Conservation (phyloP, 2,113 vertebrate species). For the Ammodytes marinus region DNA sequence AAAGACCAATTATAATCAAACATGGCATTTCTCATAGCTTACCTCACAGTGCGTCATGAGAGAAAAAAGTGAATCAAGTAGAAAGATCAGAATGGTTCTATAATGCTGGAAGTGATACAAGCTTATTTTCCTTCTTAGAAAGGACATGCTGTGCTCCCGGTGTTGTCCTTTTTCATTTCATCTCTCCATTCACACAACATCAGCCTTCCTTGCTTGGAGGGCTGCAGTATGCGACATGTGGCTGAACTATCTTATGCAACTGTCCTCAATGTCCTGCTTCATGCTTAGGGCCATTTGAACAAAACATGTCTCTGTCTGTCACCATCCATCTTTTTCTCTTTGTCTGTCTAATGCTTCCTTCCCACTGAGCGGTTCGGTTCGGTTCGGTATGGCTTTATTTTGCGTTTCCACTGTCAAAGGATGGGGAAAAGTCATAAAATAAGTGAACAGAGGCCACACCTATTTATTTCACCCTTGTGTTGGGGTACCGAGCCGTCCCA, state of each 20-base stretch:
- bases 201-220: constrained; percentile 1
- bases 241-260: constrained; percentile 48
- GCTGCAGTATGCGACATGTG: neutral
- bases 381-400: too few species aligned
- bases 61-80: too few species aligned
- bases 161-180: neutral
- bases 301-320: neutral
- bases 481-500: too few species aligned
- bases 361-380: too few species aligned
- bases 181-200: constrained; percentile 10
- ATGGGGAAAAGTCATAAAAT: too few species aligned
- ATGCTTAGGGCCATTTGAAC: constrained; percentile 4
- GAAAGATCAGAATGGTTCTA: neutral
- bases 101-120: neutral
- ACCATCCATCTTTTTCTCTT: neutral
- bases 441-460: too few species aligned
- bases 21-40: too few species aligned
- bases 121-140: neutral
- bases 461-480: too few species aligned
- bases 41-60: too few species aligned
- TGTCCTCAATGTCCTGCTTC: constrained; percentile 10
- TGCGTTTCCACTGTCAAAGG: too few species aligned
- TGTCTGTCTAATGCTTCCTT: neutral
- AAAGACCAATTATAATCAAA: too few species aligned
- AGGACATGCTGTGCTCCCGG: constrained; percentile 6